Base-by-base conservation (phyloP, 2,888 invertebrate genomes). In the Ichneumoninae sp. region DNA sequence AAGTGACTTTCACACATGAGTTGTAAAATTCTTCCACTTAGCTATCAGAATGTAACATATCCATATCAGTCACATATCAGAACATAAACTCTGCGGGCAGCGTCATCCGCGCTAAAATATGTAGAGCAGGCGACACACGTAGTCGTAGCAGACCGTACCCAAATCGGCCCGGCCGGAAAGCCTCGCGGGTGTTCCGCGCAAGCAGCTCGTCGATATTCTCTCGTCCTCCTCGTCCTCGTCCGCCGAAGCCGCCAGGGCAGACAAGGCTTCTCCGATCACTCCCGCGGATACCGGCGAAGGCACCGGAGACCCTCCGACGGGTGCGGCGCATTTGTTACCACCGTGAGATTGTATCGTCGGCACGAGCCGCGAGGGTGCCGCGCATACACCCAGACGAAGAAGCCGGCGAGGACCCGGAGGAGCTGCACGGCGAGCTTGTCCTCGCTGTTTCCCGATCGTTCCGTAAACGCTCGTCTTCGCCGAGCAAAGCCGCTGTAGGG, bases 321-420 rank as follows among this genome's bases (percentile, higher is more conserved):
- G 81, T 57, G 84, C 65, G 30, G 65, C 69, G 77, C 74, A 84
- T 84, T 84, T 84, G 84, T 84, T 81, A 79, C 81, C 65, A 75
- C 66, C 33, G 74, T 30, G 81, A 79, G 84, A 81, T 84, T 84
- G 74, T 81, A 84, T 84, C 84, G 81, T 60, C 50, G 79, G 78
- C 84, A 81, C 84, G 78, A 84, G 81, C 84, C 80, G 68, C 52
- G 44, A n/a, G 72, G 80, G 30, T 69, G 52, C 65, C 81, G 65
- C 75, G 70, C 62, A 69, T 75, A 68, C 7, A 69, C 8, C 22
- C 2, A 50, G 60, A 44, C 40, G 40, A 40, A 65, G 30, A 70
- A n/a, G n/a, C 62, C 62, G 54, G 62, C 81, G 81, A 70, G 19
- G 57, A 66, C 4, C 54, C 22, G 22, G 70, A 80, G 47, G 44